A percentile compares a stretch with the other conserved stretches of the same genome.
Evolutionary conservation across 2,113 vertebrate genomes (phyloP).

Genomic region (Papio anubis): DNA sequence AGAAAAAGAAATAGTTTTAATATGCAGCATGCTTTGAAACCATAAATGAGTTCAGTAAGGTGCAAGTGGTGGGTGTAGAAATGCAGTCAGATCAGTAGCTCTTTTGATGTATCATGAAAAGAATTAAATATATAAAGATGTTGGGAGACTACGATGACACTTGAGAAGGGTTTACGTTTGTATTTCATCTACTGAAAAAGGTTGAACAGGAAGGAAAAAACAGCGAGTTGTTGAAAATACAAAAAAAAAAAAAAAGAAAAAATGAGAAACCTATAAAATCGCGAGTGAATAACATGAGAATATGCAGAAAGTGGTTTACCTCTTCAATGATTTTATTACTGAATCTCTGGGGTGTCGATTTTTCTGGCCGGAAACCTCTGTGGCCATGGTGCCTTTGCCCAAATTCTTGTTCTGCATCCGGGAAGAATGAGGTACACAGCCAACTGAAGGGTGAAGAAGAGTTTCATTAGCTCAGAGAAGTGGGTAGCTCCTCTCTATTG

Average conservation of each 20-base stretch:
- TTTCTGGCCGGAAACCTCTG: no score
- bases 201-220: neutral
- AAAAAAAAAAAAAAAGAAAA: neutral
- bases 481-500: no score
- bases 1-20: neutral
- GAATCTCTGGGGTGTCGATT: no score
- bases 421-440: no score
- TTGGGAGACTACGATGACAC: neutral
- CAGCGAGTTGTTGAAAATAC: neutral
- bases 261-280: neutral
- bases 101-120: neutral
- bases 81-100: neutral
- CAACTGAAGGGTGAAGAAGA: no score
- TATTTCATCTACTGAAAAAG: neutral
- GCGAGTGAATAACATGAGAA: neutral
- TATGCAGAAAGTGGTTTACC: neutral
- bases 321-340: neutral
- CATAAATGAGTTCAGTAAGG: neutral
- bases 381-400: no score
- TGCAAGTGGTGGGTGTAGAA: neutral
- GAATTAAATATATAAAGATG: neutral
- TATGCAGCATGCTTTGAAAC: neutral
- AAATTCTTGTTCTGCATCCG: no score
- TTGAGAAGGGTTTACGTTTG: neutral
- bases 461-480: no score